Percentiles rank a stretch among this genome's conserved stretches.
phyloP scores from a whole-genome alignment of 2,113 vertebrate genomes.

The Sylvia atricapilla region DNA sequence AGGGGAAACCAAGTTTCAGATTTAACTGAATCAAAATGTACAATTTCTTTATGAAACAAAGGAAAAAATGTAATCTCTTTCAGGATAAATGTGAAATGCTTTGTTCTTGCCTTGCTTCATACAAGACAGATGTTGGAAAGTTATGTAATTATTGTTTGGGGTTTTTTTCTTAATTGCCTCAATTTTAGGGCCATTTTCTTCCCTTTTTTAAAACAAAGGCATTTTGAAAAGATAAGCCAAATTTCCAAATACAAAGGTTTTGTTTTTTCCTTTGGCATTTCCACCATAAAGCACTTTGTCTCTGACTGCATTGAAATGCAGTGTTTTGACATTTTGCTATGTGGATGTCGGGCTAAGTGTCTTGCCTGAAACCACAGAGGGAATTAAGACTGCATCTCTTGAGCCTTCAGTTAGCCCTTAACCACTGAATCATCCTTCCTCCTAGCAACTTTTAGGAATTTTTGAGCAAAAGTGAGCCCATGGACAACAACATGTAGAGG shows the following conservation, averaged over 20 bases:
- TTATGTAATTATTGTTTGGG: background rate
- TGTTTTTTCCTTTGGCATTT: conserved; percentile 19
- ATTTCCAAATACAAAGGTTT: background rate
- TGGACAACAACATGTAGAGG: background rate
- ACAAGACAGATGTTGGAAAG: background rate
- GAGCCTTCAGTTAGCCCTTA: background rate
- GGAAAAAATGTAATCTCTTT: background rate
- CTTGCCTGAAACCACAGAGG: conserved; percentile 30
- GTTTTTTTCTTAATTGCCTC: background rate
- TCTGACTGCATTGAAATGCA: conserved; percentile 1
- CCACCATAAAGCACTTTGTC: background rate
- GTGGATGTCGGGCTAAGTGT: background rate
- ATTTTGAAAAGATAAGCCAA: background rate
- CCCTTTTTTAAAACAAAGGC: background rate
- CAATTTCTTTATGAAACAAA: background rate
- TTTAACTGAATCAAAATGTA: background rate
- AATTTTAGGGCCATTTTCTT: rapidly evolving
- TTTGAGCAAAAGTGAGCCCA: background rate
- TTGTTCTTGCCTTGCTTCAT: background rate
- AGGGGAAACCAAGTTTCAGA: background rate
- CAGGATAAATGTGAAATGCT: background rate
- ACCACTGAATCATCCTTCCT: background rate
- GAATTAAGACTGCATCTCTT: conserved; percentile 9
- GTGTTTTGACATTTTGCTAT: conserved; percentile 20
- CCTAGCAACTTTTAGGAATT: background rate